Percentiles rank a stretch among this genome's conserved stretches.
These are phyloP conservation scores for Aphaenogaster floridana DNA, from an alignment of 1,140 invertebrate genomes.

Conservation along the genomic window DNA sequence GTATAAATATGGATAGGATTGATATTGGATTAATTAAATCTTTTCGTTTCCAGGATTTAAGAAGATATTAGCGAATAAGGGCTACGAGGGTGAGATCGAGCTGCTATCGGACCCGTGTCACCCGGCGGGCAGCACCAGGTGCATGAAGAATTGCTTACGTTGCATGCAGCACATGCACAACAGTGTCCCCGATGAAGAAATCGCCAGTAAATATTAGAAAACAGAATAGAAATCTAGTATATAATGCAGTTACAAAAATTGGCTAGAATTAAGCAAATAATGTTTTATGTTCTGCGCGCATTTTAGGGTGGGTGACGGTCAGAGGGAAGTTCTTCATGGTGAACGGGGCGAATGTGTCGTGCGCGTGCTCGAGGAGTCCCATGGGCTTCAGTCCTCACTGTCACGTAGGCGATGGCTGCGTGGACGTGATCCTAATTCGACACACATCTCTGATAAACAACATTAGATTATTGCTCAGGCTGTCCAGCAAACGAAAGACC, in stretches of 20 bases:
- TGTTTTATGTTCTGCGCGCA: neutral
- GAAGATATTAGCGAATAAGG: conserved; percentile 90
- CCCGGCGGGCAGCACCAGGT: conserved; percentile 84
- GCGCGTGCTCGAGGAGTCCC: conserved; percentile 91
- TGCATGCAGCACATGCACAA: conserved; percentile 82
- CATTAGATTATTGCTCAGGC: conserved; percentile 90
- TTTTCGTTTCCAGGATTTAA: conserved; percentile 89
- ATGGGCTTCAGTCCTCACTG: conserved; percentile 93
- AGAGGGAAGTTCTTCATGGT: conserved; percentile 93
- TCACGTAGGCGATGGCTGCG: conserved; percentile 94
- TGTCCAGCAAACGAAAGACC: conserved; percentile 88
- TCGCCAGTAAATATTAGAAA: conserved; percentile 76
- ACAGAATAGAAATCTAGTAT: neutral
- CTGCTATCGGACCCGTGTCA: conserved; percentile 86
- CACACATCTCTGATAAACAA: conserved; percentile 92
- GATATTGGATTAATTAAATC: neutral
- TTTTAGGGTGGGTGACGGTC: conserved; percentile 88
- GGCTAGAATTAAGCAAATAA: neutral
- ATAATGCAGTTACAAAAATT: neutral
- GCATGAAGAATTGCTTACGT: conserved; percentile 85
- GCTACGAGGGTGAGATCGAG: conserved; percentile 91
- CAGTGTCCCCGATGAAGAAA: conserved; percentile 77
- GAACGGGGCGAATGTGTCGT: conserved; percentile 93
- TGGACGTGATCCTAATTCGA: conserved; percentile 92
- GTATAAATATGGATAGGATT: neutral